Conservation (phyloP, 92 coral and sea anemone species). For the Galaxea fascicularis region DNA sequence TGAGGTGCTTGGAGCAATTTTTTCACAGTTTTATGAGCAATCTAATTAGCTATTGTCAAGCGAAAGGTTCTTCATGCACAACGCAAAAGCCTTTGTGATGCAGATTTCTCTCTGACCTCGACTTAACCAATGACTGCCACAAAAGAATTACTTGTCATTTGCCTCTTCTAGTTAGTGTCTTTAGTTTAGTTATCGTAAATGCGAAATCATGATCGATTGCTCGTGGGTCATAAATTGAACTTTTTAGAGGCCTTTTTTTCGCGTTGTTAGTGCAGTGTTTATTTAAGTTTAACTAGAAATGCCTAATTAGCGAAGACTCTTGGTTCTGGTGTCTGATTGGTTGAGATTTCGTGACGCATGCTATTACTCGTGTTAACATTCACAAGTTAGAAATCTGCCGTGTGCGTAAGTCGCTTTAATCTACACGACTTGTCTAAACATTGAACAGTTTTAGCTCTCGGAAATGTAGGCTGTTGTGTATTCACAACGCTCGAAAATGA, state of each 20-base stretch:
- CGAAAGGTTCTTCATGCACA: background rate
- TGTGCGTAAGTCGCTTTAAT: constrained; percentile 6
- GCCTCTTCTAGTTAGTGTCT: background rate
- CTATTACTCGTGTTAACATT: constrained; percentile 8
- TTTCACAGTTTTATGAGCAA: constrained; percentile 1
- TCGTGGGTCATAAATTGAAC: constrained; percentile 16
- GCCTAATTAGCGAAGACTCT: constrained; percentile 12
- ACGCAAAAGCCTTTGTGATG: constrained; percentile 52
- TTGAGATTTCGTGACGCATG: constrained; percentile 27
- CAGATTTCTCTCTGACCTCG: constrained; percentile 32
- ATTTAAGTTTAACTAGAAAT: background rate
- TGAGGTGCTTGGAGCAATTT: background rate
- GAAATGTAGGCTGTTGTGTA: background rate
- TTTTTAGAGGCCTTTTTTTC: constrained; percentile 2
- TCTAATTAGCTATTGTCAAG: constrained; percentile 14
- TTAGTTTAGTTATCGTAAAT: background rate
- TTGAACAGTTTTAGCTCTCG: background rate
- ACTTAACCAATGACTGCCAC: background rate
- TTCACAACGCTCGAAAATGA: background rate
- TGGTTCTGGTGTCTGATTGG: constrained; percentile 22
- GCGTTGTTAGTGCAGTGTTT: constrained; percentile 15
- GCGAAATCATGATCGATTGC: background rate
- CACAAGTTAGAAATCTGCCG: constrained; percentile 29
- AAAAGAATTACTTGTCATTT: background rate
- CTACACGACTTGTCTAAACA: constrained; percentile 29